Base-by-base conservation (phyloP, 1,140 invertebrate species). In the Drosophila burlai region DNA sequence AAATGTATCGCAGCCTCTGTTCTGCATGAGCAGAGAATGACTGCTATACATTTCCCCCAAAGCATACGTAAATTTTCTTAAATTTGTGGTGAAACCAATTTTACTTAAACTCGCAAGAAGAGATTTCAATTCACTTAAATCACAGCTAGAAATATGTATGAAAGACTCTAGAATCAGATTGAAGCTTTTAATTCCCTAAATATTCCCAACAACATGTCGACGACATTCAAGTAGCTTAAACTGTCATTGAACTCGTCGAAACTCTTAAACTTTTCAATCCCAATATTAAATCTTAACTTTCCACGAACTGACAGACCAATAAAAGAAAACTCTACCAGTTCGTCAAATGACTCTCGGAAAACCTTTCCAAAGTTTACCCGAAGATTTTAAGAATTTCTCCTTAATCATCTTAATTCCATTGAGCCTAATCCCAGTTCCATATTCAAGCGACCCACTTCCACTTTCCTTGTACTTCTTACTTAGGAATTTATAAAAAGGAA, bases 401-500 rank as follows among this genome's bases (percentile, higher is more conserved):
- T 40, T 74, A 61, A 73, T 73, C 67, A 58, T 58, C 49, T 74
- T 52, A 74, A 74, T 73, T 61, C 68, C 65, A 49, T 42, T 57
- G 52, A 49, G 68, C 68, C 68, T 69, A 72, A 72, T 49, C 68
- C 68, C 36, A 26, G 52, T 40, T 57, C 50, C 42, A 47, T 65
- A 49, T 54, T 69, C 43, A 34, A 49, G 16, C 47, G 63, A 42
- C 16, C 76, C 66, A 45, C 2, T 57, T 49, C 49, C 26, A 11
- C 24, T n/a, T 80, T 76, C 47, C 43, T 80, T 76, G 66, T 72
- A 76, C 62, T 83, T 83, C 34, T 71, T 76, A 67, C 76, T 83
- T 80, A n/a, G 31, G 55, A 60, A 72, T 60, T 16, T 34, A n/a
- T 29, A 42, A 36, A 36, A 40, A 34, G 54, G 54, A 60, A 66